Conservation (phyloP, 2,113 vertebrate genomes). For the Rallus limicola region DNA sequence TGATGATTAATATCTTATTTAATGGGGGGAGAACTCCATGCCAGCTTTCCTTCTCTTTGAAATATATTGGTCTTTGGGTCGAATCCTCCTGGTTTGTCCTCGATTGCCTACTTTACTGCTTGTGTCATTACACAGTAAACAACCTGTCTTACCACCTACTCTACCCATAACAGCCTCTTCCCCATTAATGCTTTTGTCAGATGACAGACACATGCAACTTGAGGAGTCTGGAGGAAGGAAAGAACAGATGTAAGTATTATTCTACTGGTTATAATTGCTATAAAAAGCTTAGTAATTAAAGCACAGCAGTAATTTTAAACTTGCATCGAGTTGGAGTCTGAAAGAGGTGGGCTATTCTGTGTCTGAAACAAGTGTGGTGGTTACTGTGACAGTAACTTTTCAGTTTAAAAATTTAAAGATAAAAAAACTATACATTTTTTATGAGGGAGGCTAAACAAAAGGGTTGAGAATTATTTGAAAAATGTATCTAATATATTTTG, state of each 20-base stretch:
- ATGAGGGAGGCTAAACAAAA: neutral
- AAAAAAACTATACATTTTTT: neutral
- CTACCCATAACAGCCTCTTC: neutral
- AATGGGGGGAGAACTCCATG: neutral
- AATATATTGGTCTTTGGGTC: neutral
- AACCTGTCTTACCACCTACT: neutral
- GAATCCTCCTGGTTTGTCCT: neutral
- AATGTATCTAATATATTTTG: neutral
- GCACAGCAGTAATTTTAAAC: neutral
- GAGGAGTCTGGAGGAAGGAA: neutral
- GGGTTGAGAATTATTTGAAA: neutral
- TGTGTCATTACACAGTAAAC: neutral
- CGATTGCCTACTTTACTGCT: neutral
- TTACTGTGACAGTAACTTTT: neutral
- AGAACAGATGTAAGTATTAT: neutral
- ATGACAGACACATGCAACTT: neutral
- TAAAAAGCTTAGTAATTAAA: neutral
- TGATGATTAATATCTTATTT: neutral
- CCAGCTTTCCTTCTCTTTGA: neutral
- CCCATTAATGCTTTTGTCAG: neutral
- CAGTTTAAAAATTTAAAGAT: neutral
- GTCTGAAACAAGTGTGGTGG: neutral
- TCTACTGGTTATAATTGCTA: neutral
- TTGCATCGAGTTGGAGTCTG: neutral
- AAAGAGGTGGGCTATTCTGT: neutral